Conservation (phyloP, 2,797 vertebrate species). For the Moxostoma hubbsi region DNA sequence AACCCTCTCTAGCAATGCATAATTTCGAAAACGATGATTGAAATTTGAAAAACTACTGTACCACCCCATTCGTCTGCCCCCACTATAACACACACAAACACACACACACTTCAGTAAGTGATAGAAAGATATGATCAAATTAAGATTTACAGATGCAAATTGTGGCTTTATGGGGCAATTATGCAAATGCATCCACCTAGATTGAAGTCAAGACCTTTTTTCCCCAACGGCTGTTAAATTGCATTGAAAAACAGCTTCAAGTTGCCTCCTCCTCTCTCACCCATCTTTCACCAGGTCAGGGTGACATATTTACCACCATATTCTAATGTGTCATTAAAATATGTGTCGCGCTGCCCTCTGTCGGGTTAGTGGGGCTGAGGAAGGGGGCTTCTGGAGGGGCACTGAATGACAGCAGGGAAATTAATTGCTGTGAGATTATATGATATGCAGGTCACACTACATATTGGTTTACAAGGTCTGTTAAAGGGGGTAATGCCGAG, state of each 20-base stretch:
- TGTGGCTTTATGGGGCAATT: conserved; percentile 71
- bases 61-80: conserved; percentile 2
- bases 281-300: conserved; percentile 52
- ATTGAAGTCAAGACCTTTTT: conserved; percentile 69
- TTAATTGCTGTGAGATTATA: background rate
- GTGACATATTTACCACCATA: conserved; percentile 63
- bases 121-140: conserved; percentile 65
- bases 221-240: conserved; percentile 67
- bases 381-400: background rate
- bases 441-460: conserved; percentile 31
- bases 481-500: conserved; percentile 9
- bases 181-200: conserved; percentile 69
- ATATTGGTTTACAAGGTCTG: conserved; percentile 2
- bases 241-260: conserved; percentile 70
- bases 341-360: conserved; percentile 54
- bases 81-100: conserved; percentile 41
- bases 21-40: too few species aligned
- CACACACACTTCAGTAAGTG: background rate
- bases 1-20: too few species aligned
- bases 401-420: background rate
- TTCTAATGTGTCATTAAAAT: conserved; percentile 60
- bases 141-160: conserved; percentile 68
- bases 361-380: background rate
- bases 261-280: conserved; percentile 60
- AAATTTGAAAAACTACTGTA: too few species aligned